A percentile compares a stretch with the other conserved stretches of the same genome.
These are phyloP conservation scores for Patella depressa DNA, from an alignment of 2,888 invertebrate species.

Conservation along the genomic window DNA sequence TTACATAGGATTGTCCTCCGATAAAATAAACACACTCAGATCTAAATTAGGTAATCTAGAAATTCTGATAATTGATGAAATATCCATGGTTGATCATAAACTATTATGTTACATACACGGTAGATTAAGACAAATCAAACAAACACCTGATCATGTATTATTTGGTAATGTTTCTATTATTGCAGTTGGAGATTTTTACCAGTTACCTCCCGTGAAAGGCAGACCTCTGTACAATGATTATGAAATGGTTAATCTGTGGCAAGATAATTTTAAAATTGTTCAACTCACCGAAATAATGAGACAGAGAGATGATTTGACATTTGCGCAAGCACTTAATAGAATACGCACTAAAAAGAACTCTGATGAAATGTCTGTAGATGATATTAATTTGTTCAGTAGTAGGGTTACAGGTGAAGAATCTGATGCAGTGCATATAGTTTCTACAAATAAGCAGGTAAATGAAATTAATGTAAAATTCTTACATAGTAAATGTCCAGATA, in stretches of 20 bases:
- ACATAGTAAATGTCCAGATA: slow-evolving; percentile 3
- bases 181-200: slow-evolving; percentile 25
- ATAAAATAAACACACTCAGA: slow-evolving; percentile 13
- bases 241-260: slow-evolving; percentile 24
- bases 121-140: slow-evolving; percentile 25
- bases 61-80: slow-evolving; percentile 27
- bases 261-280: slow-evolving; percentile 26
- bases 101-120: slow-evolving; percentile 20
- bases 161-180: slow-evolving; percentile 19
- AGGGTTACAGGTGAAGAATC: slow-evolving; percentile 23
- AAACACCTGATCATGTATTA: background rate
- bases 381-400: slow-evolving; percentile 13
- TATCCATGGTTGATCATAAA: slow-evolving; percentile 21
- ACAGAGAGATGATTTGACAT: slow-evolving; percentile 24
- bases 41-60: slow-evolving; percentile 15
- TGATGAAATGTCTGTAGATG: slow-evolving; percentile 10
- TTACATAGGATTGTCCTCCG: background rate
- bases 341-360: slow-evolving; percentile 21
- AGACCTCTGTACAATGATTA: slow-evolving; percentile 9
- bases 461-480: slow-evolving; percentile 22
- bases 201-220: slow-evolving; percentile 26
- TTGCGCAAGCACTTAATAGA: slow-evolving; percentile 28
- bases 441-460: slow-evolving; percentile 32
- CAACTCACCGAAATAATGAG: slow-evolving; percentile 31
- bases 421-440: slow-evolving; percentile 28